A percentile compares a stretch with the other conserved stretches of the same genome.
Evolutionary conservation across 2,888 invertebrate species (phyloP).

Genomic region (Drosophila meridiana): DNA sequence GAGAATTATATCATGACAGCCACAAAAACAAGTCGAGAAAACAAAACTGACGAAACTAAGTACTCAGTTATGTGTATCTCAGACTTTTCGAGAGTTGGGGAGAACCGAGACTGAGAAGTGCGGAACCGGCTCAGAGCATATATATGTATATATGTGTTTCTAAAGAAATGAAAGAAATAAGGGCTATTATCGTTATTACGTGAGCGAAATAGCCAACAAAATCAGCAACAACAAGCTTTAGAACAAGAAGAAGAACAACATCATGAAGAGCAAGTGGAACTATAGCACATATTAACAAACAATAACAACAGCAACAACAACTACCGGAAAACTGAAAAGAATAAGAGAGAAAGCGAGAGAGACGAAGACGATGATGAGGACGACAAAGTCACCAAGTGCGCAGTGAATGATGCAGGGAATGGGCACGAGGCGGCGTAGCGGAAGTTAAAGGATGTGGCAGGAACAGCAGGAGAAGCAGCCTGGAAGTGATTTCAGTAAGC

Average conservation of each 20-base stretch:
- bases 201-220: constrained; percentile 65
- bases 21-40: constrained; percentile 27
- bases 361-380: constrained; percentile 32
- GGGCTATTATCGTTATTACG: constrained; percentile 69
- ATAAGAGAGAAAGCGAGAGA: constrained; percentile 11
- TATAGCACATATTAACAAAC: constrained; percentile 60
- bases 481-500: constrained; percentile 76
- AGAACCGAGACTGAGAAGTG: background rate
- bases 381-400: constrained; percentile 65
- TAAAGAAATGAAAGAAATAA: constrained; percentile 62
- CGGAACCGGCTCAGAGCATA: constrained; percentile 30
- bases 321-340: constrained; percentile 13
- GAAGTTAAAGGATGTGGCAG: constrained; percentile 51
- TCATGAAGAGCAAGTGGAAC: constrained; percentile 39
- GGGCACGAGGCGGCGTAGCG: constrained; percentile 12
- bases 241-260: constrained; percentile 17
- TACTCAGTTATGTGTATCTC: constrained; percentile 26
- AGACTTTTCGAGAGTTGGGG: constrained; percentile 5
- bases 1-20: constrained; percentile 42
- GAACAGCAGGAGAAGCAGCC: constrained; percentile 37
- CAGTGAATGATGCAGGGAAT: constrained; percentile 10
- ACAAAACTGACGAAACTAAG: constrained; percentile 38
- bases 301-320: constrained; percentile 57
- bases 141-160: constrained; percentile 8
- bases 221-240: constrained; percentile 24